phyloP scores from a whole-genome alignment of 2,113 vertebrate genomes.

The Pollachius pollachius region DNA sequence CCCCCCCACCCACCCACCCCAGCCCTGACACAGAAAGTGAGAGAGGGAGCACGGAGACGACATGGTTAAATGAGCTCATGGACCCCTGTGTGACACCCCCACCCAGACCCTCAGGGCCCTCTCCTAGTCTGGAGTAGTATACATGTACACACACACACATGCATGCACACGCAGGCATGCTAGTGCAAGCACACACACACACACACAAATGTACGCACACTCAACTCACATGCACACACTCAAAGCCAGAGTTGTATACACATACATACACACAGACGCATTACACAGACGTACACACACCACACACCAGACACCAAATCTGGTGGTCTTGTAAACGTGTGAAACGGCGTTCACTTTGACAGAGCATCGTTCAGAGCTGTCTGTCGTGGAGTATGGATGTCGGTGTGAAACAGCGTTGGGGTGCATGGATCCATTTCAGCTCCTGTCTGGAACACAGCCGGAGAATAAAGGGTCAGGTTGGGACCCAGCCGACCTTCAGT shows the following conservation, averaged over 20 bases:
- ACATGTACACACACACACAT: conserved; percentile 3
- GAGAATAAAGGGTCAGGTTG: too few species aligned
- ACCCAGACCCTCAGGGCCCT: conserved; percentile 54
- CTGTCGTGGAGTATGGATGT: too few species aligned
- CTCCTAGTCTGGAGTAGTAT: conserved; percentile 27
- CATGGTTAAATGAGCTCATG: conserved; percentile 51
- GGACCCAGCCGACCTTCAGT: too few species aligned
- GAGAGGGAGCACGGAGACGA: conserved; percentile 44
- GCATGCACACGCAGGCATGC: conserved; percentile 8
- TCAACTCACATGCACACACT: not conserved
- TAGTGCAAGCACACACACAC: not conserved
- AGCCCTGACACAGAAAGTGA: conserved; percentile 47
- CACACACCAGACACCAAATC: not conserved
- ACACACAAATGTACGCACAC: not conserved
- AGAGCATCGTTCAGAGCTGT: too few species aligned
- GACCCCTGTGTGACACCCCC: conserved; percentile 54
- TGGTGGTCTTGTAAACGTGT: too few species aligned
- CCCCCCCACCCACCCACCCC: not conserved
- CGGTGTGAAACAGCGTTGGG: too few species aligned
- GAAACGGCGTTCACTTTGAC: too few species aligned
- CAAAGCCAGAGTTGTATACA: not conserved
- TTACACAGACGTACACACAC: not conserved
- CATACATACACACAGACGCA: not conserved
- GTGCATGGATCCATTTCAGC: too few species aligned
- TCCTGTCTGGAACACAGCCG: too few species aligned